Evolutionary conservation across 1,140 invertebrate genomes (phyloP).

Genomic region (Ruditapes philippinarum): DNA sequence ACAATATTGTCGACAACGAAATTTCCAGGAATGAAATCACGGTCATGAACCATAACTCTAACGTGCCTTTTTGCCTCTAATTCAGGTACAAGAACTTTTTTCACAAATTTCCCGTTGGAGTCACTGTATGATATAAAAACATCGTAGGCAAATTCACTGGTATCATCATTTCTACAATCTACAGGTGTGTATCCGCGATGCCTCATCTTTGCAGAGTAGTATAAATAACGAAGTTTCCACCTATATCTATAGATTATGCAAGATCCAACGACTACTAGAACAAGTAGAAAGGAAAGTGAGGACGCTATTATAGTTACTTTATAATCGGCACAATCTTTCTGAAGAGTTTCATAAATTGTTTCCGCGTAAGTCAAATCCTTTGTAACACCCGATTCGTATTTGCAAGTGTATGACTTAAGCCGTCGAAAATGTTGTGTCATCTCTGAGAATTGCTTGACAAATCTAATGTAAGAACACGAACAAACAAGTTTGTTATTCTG

Average conservation of each 20-base stretch:
- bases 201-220: conserved; percentile 25
- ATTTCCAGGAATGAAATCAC: conserved; percentile 94
- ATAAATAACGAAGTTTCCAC: conserved; percentile 58
- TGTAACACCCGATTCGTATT: neutral
- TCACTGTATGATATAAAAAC: conserved; percentile 37
- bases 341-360: neutral
- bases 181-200: neutral
- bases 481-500: neutral
- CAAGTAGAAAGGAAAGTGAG: neutral
- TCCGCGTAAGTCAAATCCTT: neutral
- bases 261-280: neutral
- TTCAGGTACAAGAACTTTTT: neutral
- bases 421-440: neutral
- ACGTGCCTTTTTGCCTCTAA: conserved; percentile 87
- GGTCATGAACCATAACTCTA: conserved; percentile 95
- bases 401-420: neutral
- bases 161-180: neutral
- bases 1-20: conserved; percentile 90
- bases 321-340: conserved; percentile 18
- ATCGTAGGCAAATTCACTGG: neutral
- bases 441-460: neutral
- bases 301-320: neutral
- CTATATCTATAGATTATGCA: conserved; percentile 48
- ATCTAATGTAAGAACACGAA: neutral
- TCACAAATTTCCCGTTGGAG: neutral